Evolutionary conservation across 2,797 vertebrate species (phyloP).

Genomic region (Mormyrops attenuatus): DNA sequence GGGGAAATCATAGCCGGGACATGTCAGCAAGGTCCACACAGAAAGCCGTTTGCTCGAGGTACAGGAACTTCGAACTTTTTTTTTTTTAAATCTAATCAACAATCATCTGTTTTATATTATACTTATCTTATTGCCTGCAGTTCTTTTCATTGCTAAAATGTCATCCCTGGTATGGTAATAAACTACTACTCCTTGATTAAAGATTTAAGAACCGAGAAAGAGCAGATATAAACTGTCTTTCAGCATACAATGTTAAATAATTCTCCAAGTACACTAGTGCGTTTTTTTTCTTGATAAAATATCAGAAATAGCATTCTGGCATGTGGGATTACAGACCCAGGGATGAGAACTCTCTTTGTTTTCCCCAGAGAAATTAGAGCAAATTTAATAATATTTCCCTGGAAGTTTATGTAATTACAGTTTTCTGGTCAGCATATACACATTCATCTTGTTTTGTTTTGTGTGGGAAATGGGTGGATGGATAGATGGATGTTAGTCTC

Average conservation of each 20-base stretch:
- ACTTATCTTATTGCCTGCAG: background rate
- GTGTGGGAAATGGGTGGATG: background rate
- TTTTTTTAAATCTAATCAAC: background rate
- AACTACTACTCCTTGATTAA: background rate
- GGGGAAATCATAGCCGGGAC: conserved; percentile 19
- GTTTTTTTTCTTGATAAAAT: background rate
- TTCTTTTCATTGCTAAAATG: background rate
- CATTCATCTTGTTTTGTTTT: background rate
- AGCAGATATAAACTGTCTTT: background rate
- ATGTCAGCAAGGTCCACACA: background rate
- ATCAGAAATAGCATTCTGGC: background rate
- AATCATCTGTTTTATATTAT: background rate
- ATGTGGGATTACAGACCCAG: background rate
- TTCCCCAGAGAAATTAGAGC: background rate
- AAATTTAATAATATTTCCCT: conserved; percentile 1
- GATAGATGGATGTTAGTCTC: background rate
- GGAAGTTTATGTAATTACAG: conserved; percentile 9
- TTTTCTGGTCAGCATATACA: background rate
- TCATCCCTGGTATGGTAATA: background rate
- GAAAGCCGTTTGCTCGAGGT: background rate
- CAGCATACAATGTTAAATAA: background rate
- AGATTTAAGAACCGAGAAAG: background rate
- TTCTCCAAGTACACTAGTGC: background rate
- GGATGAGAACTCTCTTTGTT: background rate
- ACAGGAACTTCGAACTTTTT: background rate